These are phyloP conservation scores for Diachasma alloeum DNA, from an alignment of 1,140 invertebrate genomes.

Conservation along the genomic window DNA sequence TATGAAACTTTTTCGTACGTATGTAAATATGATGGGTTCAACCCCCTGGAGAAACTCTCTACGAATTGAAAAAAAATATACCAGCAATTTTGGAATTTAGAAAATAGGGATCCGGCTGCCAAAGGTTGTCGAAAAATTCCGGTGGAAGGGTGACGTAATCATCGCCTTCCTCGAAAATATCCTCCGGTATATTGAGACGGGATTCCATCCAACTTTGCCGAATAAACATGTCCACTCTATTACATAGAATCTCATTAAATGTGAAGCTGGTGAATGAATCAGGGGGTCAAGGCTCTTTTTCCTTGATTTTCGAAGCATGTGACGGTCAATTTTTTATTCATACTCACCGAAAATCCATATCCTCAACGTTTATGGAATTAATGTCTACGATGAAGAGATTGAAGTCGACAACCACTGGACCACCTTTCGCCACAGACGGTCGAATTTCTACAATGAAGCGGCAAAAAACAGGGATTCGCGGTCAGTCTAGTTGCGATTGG, in stretches of 20 bases:
- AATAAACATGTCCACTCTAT: constrained; percentile 85
- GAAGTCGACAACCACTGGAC: constrained; percentile 77
- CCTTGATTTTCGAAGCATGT: too few relatives aligned
- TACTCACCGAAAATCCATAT: constrained; percentile 83
- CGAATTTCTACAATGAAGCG: constrained; percentile 69
- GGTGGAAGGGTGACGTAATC: constrained; percentile 80
- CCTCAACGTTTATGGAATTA: constrained; percentile 86
- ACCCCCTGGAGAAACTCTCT: too few relatives aligned
- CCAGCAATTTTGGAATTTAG: constrained; percentile 84
- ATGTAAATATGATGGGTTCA: too few relatives aligned
- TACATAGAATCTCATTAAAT: not conserved
- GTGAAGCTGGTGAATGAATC: too few relatives aligned
- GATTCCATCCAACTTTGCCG: constrained; percentile 82
- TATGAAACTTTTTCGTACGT: too few relatives aligned
- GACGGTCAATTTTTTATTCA: not conserved
- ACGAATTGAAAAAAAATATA: constrained; percentile 45
- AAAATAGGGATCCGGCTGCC: constrained; percentile 89
- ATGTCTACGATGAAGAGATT: constrained; percentile 84
- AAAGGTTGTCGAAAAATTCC: constrained; percentile 82
- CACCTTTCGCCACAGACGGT: constrained; percentile 73
- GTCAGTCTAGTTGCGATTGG: too few relatives aligned
- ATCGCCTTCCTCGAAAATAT: constrained; percentile 80
- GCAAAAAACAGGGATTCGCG: too few relatives aligned
- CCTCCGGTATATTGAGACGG: constrained; percentile 74
- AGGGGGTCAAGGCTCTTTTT: too few relatives aligned